A percentile compares a stretch with the other conserved stretches of the same genome.
These are phyloP conservation scores for Neomonachus schauinslandi DNA, from an alignment of 2,113 vertebrate species.

Conservation along the genomic window DNA sequence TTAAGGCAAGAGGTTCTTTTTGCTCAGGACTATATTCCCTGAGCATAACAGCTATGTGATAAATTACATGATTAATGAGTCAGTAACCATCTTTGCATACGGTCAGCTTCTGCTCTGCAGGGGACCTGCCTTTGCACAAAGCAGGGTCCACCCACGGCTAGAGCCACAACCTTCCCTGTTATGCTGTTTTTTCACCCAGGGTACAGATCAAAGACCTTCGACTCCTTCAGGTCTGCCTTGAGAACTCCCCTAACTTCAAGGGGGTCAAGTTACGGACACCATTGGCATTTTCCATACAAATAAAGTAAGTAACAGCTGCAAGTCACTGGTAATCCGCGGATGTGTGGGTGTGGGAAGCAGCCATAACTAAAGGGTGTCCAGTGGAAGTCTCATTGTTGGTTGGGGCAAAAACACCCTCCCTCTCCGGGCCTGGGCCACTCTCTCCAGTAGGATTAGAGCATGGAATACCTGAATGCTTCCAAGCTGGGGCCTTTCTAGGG, in stretches of 20 bases:
- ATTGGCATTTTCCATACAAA: fast-evolving
- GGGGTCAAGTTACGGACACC: fast-evolving
- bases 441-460: background rate
- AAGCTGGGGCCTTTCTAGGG: background rate
- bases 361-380: background rate
- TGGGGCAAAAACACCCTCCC: background rate
- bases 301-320: background rate
- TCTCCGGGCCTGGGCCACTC: background rate
- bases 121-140: background rate
- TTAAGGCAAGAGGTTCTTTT: background rate
- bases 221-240: background rate
- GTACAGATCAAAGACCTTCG: background rate
- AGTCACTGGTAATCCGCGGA: background rate
- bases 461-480: background rate
- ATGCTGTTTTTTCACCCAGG: constrained; percentile 1
- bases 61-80: background rate
- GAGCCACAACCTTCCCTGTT: background rate
- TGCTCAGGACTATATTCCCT: background rate
- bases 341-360: background rate
- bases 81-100: background rate
- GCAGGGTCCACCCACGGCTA: fast-evolving
- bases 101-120: background rate
- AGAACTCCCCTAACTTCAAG: fast-evolving
- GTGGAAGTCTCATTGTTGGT: background rate
- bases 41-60: no score